phyloP scores from a whole-genome alignment of 2,113 vertebrate genomes.

The Chunga burmeisteri region DNA sequence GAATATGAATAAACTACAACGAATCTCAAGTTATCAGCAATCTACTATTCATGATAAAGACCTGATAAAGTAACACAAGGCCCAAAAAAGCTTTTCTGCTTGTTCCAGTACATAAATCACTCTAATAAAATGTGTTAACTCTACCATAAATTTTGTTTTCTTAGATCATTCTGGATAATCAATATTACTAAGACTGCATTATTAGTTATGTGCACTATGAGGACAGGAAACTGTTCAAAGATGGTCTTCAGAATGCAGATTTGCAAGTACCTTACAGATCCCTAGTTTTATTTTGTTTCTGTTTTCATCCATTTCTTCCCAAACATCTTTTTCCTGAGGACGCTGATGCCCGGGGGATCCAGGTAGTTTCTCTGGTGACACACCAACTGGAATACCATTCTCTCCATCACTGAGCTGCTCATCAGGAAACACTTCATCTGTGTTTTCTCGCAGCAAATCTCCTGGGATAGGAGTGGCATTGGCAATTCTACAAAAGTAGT shows the following conservation, averaged over 20 bases:
- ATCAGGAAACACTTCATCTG: constrained; percentile 95
- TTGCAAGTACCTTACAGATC: constrained; percentile 83
- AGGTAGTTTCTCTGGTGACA: constrained; percentile 81
- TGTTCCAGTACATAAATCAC: background rate
- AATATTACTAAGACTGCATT: background rate
- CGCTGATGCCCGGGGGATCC: constrained; percentile 82
- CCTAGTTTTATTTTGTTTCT: constrained; percentile 87
- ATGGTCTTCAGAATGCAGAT: background rate
- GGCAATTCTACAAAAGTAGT: constrained; percentile 83
- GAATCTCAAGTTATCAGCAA: background rate
- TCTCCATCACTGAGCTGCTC: constrained; percentile 97
- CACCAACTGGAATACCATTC: constrained; percentile 82
- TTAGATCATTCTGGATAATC: background rate
- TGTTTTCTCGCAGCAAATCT: constrained; percentile 93
- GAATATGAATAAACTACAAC: background rate
- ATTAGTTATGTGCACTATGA: background rate
- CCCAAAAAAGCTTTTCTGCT: background rate
- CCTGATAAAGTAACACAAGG: background rate
- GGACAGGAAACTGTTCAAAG: background rate
- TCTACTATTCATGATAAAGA: background rate
- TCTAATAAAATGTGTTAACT: background rate
- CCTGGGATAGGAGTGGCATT: constrained; percentile 97
- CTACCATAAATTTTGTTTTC: background rate
- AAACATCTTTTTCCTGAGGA: constrained; percentile 91
- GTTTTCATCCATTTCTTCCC: constrained; percentile 97